Evolutionary conservation across 2,888 invertebrate genomes (phyloP), one percentile per base, ranked within the genome.

Genomic region (Sinodicranocentrus sp.): DNA sequence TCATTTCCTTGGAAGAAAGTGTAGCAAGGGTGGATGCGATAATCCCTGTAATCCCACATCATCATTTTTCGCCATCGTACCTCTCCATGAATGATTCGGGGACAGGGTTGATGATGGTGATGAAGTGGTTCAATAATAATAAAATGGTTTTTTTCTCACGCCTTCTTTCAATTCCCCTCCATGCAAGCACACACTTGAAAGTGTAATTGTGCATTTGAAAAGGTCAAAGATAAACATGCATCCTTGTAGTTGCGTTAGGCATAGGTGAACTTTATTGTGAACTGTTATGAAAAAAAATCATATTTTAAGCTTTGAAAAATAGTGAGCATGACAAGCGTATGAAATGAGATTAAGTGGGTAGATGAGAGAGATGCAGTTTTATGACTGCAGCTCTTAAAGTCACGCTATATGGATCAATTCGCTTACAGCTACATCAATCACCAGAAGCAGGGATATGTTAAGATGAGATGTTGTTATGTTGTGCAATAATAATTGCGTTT

Each of bases 121-220:
- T 33, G 33, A 33, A 33, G 33, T 33, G 10, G 5, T 33, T 10
- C 33, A 33, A n/a, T 52, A 52, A 15, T 17, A 52, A 52, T 52
- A n/a, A n/a, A n/a, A n/a, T n/a, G n/a, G n/a, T 52, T 52, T 57
- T 65, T 76, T 76, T 76, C 76, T 76, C 76, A 76, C 76, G 76
- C 76, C 54, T 65, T 28, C 33, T n/a, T n/a, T n/a, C n/a, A n/a
- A n/a, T n/a, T n/a, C 48, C 5, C 15, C n/a, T 48, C 48, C 48
- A 48, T 39, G 10, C 33, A 33, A 10, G 48, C 17, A 48, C 48
- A 48, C 48, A n/a, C 48, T 48, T 48, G 5, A 48, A 5, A 10
- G 5, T 48, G 39, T 39, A 6, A 13, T 39, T 15, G n/a, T 48
- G 15, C n/a, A 10, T n/a, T 23, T 17, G 23, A 73, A 75, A 72